phyloP scores from a whole-genome alignment of 2,888 invertebrate species.

The Sinhomidia bicolor region DNA sequence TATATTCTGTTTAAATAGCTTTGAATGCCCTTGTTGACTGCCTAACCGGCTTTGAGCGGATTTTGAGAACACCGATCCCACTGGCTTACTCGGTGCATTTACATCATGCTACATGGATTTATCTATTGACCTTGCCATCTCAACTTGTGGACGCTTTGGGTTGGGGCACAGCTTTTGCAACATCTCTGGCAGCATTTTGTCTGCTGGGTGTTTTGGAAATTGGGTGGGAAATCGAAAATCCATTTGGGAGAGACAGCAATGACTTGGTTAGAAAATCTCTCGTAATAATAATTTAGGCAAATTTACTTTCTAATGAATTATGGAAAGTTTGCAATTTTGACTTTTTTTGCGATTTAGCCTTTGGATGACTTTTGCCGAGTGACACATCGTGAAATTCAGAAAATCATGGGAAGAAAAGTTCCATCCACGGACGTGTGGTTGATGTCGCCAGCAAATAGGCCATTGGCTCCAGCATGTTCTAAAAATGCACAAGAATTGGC shows the following conservation, averaged over 20 bases:
- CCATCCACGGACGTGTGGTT: conserved; percentile 74
- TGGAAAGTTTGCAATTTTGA: too few relatives aligned
- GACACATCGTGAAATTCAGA: conserved; percentile 74
- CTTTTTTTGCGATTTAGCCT: conserved; percentile 69
- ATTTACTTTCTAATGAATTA: too few relatives aligned
- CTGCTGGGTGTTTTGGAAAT: conserved; percentile 78
- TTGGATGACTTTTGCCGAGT: conserved; percentile 78
- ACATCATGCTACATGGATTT: conserved; percentile 76
- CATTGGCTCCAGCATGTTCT: conserved; percentile 64
- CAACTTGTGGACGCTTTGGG: conserved; percentile 73
- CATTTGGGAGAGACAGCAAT: conserved; percentile 77
- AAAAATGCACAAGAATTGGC: conserved; percentile 71
- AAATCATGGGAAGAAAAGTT: conserved; percentile 70
- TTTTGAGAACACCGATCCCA: conserved; percentile 78
- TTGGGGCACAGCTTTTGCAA: conserved; percentile 76
- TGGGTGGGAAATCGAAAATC: conserved; percentile 79
- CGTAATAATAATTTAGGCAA: too few relatives aligned
- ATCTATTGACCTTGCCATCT: conserved; percentile 75
- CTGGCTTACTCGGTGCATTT: conserved; percentile 78
- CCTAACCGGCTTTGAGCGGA: conserved; percentile 75
- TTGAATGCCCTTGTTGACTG: conserved; percentile 76
- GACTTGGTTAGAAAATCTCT: conserved; percentile 69
- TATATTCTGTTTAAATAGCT: too few relatives aligned
- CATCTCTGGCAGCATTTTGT: conserved; percentile 75
- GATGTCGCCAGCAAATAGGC: conserved; percentile 74